Conservation (phyloP, 1,140 invertebrate species). For the Myzus persicae region DNA sequence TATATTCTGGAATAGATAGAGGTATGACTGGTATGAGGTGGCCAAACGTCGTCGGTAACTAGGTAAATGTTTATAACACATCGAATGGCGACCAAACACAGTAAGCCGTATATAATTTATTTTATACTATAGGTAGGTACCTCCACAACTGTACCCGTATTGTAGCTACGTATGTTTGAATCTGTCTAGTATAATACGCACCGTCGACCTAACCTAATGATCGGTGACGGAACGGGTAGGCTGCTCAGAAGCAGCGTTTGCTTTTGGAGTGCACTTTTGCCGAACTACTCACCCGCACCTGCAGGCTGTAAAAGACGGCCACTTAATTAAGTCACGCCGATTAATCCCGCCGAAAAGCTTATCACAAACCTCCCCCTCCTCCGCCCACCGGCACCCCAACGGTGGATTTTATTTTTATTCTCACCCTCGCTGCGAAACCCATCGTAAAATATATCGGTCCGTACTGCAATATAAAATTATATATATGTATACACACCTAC, state of each 20-base stretch:
- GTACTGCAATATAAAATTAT: neutral
- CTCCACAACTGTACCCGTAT: neutral
- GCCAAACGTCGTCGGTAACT: neutral
- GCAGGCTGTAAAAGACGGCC: neutral
- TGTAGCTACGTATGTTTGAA: neutral
- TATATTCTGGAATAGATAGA: neutral
- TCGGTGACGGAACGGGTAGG: neutral
- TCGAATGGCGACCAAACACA: neutral
- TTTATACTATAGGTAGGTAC: neutral
- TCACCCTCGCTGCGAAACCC: neutral
- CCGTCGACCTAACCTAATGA: neutral
- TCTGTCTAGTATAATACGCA: neutral
- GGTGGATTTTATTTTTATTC: neutral
- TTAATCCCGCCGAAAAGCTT: constrained; percentile 41
- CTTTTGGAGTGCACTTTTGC: constrained; percentile 42
- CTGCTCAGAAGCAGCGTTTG: neutral
- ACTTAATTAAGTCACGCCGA: constrained; percentile 35
- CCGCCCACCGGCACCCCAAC: too few relatives aligned
- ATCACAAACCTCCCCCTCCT: neutral
- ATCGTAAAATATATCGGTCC: constrained; percentile 12
- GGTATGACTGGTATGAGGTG: neutral
- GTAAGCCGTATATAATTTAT: neutral
- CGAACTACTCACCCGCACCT: neutral
- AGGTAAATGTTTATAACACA: neutral
- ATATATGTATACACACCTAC: neutral